These are phyloP conservation scores for Phaenicophaeus curvirostris DNA, from an alignment of 2,797 vertebrate species.

Conservation along the genomic window DNA sequence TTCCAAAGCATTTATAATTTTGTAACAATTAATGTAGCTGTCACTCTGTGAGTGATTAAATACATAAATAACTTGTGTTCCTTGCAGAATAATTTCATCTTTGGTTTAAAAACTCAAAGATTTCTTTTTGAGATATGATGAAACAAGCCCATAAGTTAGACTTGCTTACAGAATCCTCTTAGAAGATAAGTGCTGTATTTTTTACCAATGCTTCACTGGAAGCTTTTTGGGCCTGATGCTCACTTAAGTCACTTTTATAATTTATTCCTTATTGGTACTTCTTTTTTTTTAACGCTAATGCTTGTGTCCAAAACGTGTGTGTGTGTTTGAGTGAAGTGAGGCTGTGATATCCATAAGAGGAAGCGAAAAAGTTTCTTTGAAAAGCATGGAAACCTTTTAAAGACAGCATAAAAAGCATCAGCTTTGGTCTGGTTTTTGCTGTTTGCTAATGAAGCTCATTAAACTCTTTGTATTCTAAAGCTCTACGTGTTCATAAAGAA, in stretches of 20 bases:
- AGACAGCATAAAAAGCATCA: rapidly evolving
- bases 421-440: background rate
- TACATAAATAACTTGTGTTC: background rate
- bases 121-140: background rate
- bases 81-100: background rate
- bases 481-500: background rate
- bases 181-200: background rate
- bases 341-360: background rate
- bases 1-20: background rate
- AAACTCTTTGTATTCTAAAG: background rate
- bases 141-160: background rate
- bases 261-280: background rate
- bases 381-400: background rate
- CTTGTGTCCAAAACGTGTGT: background rate
- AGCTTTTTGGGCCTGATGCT: background rate
- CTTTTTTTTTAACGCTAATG: background rate
- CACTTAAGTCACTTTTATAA: background rate
- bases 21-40: background rate
- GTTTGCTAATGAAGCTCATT: background rate
- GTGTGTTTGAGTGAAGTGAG: background rate
- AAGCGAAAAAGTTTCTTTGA: background rate
- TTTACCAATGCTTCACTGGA: background rate
- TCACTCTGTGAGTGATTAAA: background rate
- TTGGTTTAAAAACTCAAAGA: background rate
- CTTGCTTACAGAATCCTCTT: background rate